phyloP scores from a whole-genome alignment of 2,797 vertebrate genomes.

The Melanogrammus aeglefinus region DNA sequence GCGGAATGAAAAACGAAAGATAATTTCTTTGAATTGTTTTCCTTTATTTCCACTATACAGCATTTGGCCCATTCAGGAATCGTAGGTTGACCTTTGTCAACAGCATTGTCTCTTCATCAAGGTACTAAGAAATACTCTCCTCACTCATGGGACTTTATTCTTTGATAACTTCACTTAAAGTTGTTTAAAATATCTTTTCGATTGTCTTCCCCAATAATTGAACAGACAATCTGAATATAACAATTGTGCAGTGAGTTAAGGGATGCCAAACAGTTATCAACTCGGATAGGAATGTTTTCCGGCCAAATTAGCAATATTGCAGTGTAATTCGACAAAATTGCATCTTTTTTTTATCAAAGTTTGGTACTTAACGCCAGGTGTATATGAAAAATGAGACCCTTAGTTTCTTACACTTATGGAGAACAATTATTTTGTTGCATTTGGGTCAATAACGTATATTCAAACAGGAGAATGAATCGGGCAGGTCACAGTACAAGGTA shows the following conservation, averaged over 20 bases:
- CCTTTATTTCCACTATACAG: background rate
- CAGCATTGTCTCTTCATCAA: background rate
- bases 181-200: background rate
- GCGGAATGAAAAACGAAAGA: background rate
- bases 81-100: background rate
- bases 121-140: background rate
- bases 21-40: background rate
- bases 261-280: background rate
- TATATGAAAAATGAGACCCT: background rate
- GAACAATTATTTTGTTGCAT: background rate
- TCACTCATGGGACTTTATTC: background rate
- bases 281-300: background rate
- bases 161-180: background rate
- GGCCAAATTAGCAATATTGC: background rate
- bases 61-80: background rate
- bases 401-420: background rate
- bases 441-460: background rate
- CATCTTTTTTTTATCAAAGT: background rate
- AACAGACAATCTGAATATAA: background rate
- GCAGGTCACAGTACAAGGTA: background rate
- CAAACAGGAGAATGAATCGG: background rate
- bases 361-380: background rate
- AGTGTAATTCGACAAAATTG: background rate
- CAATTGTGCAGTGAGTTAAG: background rate
- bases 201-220: background rate